A percentile compares a stretch with the other conserved stretches of the same genome.
Evolutionary conservation across 2,888 invertebrate genomes (phyloP).

Genomic region (Caradrina clavipalpis): DNA sequence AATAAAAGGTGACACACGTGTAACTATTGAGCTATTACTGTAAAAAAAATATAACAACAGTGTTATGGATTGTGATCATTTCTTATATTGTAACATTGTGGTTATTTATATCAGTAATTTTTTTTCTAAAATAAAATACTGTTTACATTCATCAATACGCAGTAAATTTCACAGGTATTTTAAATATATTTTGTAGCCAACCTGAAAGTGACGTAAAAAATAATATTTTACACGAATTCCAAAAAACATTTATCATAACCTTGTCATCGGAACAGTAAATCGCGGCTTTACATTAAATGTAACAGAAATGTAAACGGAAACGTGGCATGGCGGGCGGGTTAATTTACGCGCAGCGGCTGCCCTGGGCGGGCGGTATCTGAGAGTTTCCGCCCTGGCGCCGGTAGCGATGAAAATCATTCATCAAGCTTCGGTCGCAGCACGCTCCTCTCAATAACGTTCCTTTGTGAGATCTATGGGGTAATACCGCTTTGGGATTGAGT

Average conservation of each 20-base stretch:
- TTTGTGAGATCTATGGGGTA: constrained; percentile 52
- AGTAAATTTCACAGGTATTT: constrained; percentile 11
- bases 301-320: constrained; percentile 78
- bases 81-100: neutral
- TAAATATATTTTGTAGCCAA: neutral
- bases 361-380: constrained; percentile 83
- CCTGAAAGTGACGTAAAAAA: constrained; percentile 10
- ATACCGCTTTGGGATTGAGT: constrained; percentile 41
- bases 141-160: constrained; percentile 17
- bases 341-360: constrained; percentile 81
- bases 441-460: constrained; percentile 76
- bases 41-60: neutral
- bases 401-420: constrained; percentile 85
- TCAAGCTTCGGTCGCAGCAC: constrained; percentile 84
- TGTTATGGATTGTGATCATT: neutral
- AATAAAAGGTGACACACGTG: constrained; percentile 41
- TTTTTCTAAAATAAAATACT: neutral
- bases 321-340: constrained; percentile 77
- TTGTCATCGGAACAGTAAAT: constrained; percentile 60
- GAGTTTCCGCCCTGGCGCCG: constrained; percentile 79
- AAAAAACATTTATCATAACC: constrained; percentile 53
- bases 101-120: neutral
- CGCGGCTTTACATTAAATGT: constrained; percentile 65
- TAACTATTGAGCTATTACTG: neutral
- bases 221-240: constrained; percentile 30